Conservation (phyloP, 2,797 vertebrate species). For the Smutsia temminckii region DNA sequence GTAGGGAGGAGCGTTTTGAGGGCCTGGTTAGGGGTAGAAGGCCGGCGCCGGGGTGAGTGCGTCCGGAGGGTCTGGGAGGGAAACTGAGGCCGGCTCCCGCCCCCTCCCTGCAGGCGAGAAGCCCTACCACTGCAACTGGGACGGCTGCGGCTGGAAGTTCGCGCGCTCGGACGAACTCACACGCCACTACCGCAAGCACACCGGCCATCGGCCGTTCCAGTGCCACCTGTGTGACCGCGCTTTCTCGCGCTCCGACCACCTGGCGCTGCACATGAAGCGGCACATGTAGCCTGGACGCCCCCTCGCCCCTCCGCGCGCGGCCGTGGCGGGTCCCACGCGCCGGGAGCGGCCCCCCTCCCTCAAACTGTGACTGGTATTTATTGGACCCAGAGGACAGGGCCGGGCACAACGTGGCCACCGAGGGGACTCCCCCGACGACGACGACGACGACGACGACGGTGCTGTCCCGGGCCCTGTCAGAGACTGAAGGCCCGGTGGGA, state of each 20-base stretch:
- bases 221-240: conserved; percentile 96
- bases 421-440: background rate
- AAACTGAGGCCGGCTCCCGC: background rate
- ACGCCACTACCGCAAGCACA: conserved; percentile 97
- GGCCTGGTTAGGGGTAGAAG: background rate
- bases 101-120: conserved; percentile 90
- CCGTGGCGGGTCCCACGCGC: conserved; percentile 87
- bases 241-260: conserved; percentile 96
- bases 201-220: conserved; percentile 95
- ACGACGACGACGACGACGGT: conserved; percentile 69
- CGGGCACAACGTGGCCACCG: conserved; percentile 74
- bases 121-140: conserved; percentile 98
- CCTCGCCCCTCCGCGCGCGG: background rate
- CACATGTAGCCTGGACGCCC: conserved; percentile 89
- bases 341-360: conserved; percentile 72
- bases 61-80: background rate
- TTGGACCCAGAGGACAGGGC: conserved; percentile 80
- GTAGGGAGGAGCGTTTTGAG: background rate
- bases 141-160: conserved; percentile 97
- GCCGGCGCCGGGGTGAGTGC: background rate
- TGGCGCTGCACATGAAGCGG: conserved; percentile 97
- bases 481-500: conserved; percentile 81
- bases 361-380: conserved; percentile 82
- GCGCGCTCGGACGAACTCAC: conserved; percentile 96
- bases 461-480: conserved; percentile 67